Percentiles rank a stretch among this genome's conserved stretches.
phyloP scores from a whole-genome alignment of 2,113 vertebrate genomes.

The Hemichromis elongatus region DNA sequence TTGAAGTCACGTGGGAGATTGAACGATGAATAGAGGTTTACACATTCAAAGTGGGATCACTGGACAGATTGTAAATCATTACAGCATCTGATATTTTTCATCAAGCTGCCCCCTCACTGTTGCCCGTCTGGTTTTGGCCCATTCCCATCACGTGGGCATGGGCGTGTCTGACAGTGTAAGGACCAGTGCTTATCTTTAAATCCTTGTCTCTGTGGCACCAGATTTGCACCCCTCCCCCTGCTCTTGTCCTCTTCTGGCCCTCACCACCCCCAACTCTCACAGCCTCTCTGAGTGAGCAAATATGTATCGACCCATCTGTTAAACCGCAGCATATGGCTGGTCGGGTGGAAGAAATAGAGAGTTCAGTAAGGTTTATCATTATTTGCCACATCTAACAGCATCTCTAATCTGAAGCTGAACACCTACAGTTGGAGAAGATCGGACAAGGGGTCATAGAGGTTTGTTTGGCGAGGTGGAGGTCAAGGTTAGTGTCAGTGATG shows the following conservation, averaged over 20 bases:
- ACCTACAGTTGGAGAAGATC: background rate
- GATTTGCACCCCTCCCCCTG: background rate
- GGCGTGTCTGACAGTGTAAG: background rate
- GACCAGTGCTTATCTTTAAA: slow-evolving; percentile 7
- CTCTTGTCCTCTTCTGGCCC: background rate
- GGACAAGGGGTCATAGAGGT: background rate
- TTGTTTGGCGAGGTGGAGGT: background rate
- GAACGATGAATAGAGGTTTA: background rate
- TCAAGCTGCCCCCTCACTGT: background rate
- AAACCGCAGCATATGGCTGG: background rate
- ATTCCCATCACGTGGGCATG: background rate
- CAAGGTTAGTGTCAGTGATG: background rate
- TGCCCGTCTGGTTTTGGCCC: background rate
- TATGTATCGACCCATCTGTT: slow-evolving; percentile 46
- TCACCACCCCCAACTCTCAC: background rate
- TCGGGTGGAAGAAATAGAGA: background rate
- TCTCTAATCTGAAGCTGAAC: background rate
- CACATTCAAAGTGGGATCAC: slow-evolving; percentile 46
- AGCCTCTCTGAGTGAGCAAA: slow-evolving; percentile 4
- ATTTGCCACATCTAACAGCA: background rate
- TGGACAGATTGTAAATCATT: slow-evolving; percentile 61
- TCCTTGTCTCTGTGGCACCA: background rate
- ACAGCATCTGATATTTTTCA: slow-evolving; percentile 11
- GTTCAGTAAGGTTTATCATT: slow-evolving; percentile 1
- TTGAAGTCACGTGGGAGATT: background rate